Conservation (phyloP, 2,888 invertebrate genomes). For the Epistrophella euchroma region DNA sequence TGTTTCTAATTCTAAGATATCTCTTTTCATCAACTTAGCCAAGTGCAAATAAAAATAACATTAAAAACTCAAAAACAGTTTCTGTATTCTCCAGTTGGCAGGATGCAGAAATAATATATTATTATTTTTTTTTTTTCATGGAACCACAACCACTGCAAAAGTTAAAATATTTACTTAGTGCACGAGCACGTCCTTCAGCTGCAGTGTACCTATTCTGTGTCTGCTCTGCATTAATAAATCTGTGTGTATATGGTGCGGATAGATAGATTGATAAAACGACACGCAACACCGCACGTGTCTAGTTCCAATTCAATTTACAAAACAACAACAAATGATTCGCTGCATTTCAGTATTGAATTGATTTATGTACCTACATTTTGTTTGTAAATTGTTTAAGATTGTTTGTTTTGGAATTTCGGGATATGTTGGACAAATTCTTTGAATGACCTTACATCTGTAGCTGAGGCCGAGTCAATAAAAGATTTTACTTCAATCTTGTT, state of each 20-base stretch:
- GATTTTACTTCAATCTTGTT: no score
- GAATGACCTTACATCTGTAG: no score
- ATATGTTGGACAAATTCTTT: no score
- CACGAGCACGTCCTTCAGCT: conserved; percentile 30
- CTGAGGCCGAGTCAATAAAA: no score
- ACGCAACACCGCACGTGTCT: conserved; percentile 54
- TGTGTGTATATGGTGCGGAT: conserved; percentile 15
- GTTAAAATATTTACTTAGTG: conserved; percentile 57
- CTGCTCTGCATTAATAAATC: neutral
- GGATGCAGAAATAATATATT: no score
- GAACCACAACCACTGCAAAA: conserved; percentile 32
- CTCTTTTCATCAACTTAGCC: no score
- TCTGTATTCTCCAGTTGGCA: no score
- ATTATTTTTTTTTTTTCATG: no score
- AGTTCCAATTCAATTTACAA: conserved; percentile 57
- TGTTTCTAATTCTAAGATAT: no score
- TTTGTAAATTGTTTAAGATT: neutral
- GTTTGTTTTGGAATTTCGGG: neutral
- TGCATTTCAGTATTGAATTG: conserved; percentile 21
- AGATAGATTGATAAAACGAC: conserved; percentile 49
- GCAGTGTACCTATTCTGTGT: neutral
- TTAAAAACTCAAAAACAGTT: no score
- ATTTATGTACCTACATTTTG: conserved; percentile 36
- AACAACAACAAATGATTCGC: conserved; percentile 65
- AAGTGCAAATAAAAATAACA: no score